Percentiles rank a stretch among this genome's conserved stretches.
phyloP scores from a whole-genome alignment of 2,797 vertebrate genomes.

The Pristis pectinata region DNA sequence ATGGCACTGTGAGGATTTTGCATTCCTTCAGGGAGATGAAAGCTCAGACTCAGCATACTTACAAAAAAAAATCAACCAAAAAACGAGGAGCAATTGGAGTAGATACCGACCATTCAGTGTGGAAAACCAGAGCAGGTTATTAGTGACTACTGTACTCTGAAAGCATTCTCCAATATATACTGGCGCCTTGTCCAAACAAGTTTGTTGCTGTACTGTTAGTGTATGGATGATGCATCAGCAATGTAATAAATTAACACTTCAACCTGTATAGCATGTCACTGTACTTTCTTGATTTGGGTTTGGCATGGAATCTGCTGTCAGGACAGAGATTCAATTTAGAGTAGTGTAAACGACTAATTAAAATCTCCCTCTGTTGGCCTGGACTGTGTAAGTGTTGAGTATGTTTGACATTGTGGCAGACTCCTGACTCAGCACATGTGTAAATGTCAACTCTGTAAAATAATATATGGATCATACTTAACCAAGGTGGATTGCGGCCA shows the following conservation, averaged over 20 bases:
- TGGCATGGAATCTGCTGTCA: not conserved
- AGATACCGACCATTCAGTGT: not conserved
- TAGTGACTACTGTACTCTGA: not conserved
- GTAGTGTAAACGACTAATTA: not conserved
- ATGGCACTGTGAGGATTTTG: not conserved
- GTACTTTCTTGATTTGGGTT: not conserved
- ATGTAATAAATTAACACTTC: not conserved
- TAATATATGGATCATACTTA: not conserved
- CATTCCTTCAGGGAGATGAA: not conserved
- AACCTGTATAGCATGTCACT: not conserved
- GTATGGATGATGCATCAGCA: not conserved
- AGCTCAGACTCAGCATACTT: not conserved
- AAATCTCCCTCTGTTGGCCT: not conserved
- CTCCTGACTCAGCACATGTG: not conserved
- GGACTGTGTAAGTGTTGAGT: not conserved
- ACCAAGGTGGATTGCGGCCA: not conserved
- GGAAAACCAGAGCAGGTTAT: not conserved
- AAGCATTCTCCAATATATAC: not conserved
- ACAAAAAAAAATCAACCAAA: not conserved
- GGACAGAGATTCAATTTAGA: not conserved
- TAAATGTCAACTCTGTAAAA: conserved; percentile 12
- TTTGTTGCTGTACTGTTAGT: not conserved
- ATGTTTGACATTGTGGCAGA: not conserved
- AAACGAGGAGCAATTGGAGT: not conserved
- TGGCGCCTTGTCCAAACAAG: not conserved